Conservation (phyloP, 2,113 vertebrate genomes). For the Oxyruncus cristatus region DNA sequence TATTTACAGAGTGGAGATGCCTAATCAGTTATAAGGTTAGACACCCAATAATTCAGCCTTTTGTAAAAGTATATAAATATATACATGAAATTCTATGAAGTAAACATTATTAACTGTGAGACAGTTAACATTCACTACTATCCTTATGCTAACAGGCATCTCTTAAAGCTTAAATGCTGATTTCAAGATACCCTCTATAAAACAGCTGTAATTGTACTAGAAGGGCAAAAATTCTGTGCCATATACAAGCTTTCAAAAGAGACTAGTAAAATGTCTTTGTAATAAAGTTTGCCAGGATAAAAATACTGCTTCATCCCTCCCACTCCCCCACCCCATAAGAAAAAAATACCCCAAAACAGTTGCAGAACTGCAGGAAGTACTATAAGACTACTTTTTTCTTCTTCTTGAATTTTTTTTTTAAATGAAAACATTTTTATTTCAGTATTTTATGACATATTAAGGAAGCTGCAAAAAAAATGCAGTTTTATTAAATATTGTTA, state of each 20-base stretch:
- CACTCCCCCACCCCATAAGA: neutral
- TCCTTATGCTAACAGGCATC: slow-evolving; percentile 64
- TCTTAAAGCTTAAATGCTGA: slow-evolving; percentile 72
- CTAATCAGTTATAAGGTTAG: slow-evolving; percentile 64
- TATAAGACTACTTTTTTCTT: neutral
- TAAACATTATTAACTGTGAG: slow-evolving; percentile 74
- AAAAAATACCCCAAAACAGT: slow-evolving; percentile 19
- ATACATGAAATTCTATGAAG: slow-evolving; percentile 73
- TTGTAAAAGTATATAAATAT: slow-evolving; percentile 82
- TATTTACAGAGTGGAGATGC: slow-evolving; percentile 77
- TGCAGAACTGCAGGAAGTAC: slow-evolving; percentile 29
- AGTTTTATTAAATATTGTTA: slow-evolving; percentile 49
- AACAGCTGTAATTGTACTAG: slow-evolving; percentile 60
- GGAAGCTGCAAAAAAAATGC: slow-evolving; percentile 68
- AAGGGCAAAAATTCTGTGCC: slow-evolving; percentile 64
- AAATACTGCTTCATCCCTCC: slow-evolving; percentile 59
- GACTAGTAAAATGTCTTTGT: slow-evolving; percentile 14
- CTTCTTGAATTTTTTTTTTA: neutral
- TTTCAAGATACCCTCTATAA: slow-evolving; percentile 74
- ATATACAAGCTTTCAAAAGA: slow-evolving; percentile 75
- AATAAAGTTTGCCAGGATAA: slow-evolving; percentile 51
- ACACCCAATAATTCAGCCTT: slow-evolving; percentile 56
- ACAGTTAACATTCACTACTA: slow-evolving; percentile 70
- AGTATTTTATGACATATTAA: slow-evolving; percentile 34
- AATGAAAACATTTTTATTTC: slow-evolving; percentile 52